phyloP scores from a whole-genome alignment of 2,113 vertebrate genomes.

The Ranitomeya variabilis region DNA sequence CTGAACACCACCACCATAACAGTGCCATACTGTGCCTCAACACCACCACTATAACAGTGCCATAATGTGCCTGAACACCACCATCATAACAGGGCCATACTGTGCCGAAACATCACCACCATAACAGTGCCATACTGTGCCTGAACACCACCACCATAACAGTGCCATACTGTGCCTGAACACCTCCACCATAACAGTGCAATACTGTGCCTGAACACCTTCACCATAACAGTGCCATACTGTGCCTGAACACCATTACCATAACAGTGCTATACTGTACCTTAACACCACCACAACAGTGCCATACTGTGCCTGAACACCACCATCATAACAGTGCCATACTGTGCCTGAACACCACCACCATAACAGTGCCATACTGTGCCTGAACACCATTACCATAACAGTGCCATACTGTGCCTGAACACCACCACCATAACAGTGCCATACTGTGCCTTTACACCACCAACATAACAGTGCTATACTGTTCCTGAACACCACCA shows the following conservation, averaged over 20 bases:
- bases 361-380: too few relatives aligned
- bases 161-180: neutral
- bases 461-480: neutral
- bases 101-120: neutral
- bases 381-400: too few relatives aligned
- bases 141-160: neutral
- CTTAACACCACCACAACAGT: too few relatives aligned
- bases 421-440: neutral
- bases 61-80: neutral
- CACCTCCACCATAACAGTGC: neutral
- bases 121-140: neutral
- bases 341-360: too few relatives aligned
- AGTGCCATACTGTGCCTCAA: neutral
- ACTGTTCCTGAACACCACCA: neutral
- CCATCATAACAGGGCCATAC: neutral
- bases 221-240: neutral
- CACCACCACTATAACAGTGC: neutral
- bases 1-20: neutral
- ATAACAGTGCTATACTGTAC: too few relatives aligned
- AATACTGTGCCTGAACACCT: neutral
- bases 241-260: too few relatives aligned
- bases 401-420: too few relatives aligned
- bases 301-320: too few relatives aligned
- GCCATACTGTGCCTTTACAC: neutral
- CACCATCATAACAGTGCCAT: too few relatives aligned